Percentiles rank a stretch among this genome's conserved stretches.
phyloP scores from a whole-genome alignment of 2,797 vertebrate species.

The Falco peregrinus region DNA sequence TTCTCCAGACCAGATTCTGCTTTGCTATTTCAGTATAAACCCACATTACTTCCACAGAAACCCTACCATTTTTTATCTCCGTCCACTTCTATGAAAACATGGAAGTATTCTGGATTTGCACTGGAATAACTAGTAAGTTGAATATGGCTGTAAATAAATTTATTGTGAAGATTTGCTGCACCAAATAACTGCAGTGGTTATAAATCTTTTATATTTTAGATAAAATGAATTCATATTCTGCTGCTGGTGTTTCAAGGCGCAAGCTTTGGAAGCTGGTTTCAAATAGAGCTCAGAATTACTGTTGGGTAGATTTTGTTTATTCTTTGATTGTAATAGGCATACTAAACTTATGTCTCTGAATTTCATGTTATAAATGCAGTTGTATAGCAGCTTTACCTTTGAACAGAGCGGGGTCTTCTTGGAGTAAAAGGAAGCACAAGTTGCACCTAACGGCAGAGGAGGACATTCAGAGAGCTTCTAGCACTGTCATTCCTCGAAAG shows the following conservation, averaged over 20 bases:
- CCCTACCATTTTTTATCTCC: not conserved
- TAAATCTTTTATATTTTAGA: not conserved
- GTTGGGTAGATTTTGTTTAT: not conserved
- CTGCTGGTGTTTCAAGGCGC: not conserved
- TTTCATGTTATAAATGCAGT: not conserved
- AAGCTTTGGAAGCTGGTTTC: not conserved
- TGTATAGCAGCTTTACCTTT: not conserved
- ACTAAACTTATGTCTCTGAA: not conserved
- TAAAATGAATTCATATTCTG: not conserved
- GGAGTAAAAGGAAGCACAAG: not conserved
- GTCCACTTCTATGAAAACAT: not conserved
- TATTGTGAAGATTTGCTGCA: not conserved
- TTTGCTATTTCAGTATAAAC: constrained; percentile 21
- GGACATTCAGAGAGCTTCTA: not conserved
- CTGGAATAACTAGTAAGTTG: not conserved
- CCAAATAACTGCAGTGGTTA: not conserved
- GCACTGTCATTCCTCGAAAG: not conserved
- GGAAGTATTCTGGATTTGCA: not conserved
- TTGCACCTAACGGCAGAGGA: fast-evolving
- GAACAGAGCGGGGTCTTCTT: not conserved
- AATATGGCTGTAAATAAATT: not conserved
- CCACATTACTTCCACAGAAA: not conserved
- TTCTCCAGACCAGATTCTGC: not conserved
- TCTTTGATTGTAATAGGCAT: not conserved
- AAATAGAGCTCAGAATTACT: not conserved